Evolutionary conservation across 2,113 vertebrate genomes (phyloP), one percentile per base, ranked within the genome.

Genomic region (Tautogolabrus adspersus): DNA sequence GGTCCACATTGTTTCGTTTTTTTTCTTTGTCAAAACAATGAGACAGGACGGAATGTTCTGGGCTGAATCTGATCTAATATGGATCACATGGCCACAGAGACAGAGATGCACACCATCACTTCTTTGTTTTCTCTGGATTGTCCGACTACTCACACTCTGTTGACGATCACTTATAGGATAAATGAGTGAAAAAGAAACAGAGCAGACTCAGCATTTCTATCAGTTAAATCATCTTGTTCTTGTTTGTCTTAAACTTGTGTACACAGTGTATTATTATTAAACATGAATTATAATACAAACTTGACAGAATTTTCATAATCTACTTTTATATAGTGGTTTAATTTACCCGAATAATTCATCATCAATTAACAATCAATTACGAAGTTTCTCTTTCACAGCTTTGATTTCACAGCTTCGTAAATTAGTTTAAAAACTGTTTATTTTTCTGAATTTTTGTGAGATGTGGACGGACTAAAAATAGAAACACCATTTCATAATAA

Each of bases 31-130:
- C 59, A 60, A 72, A 76, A 83, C 76, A 72, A 46, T 30, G 67
- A 67, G 40, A 74, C 40, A 75, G 84, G 72, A 88, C 84, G 85
- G 85, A 87, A 75, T 79, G 85, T 85, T 85, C 79, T 62, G 65
- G 6, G 46, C 1, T 8, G 44, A 76, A 69, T 78, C 56, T 74
- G 82, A 81, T 88, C 79, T 67, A 83, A 85, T 87, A 73, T 55
- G 72, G 47, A 61, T 67, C 70, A 72, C 46, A 44, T 79, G 72
- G 55, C 85, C 67, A 60, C 60, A 61, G 64, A 81, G 60, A 82
- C 19, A 1, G 74, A 83, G 77, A 72, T 81, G 72, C 72, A 81
- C 84, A 64, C 60, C 68, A 60, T 83, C 75, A 87, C 86, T 90
- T 78, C 74, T 90, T 83, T 76, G 79, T 79, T 72, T 83, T 85